A percentile compares a stretch with the other conserved stretches of the same genome.
phyloP scores from a whole-genome alignment of 2,113 vertebrate species.

The Oreochromis spilurus region DNA sequence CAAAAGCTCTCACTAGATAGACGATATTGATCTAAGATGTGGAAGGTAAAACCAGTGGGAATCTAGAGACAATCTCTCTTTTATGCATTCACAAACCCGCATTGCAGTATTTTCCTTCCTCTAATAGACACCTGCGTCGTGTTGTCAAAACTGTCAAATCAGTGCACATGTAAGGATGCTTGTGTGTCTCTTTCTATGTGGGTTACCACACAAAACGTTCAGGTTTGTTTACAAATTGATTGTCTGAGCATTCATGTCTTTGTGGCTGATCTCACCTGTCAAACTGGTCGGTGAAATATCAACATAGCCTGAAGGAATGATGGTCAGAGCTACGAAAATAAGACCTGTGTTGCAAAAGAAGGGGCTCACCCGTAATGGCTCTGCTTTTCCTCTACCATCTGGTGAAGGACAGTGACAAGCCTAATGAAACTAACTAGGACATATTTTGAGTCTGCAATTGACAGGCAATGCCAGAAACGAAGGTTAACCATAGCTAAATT shows the following conservation, averaged over 20 bases:
- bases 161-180: background rate
- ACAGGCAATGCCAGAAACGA: slow-evolving; percentile 16
- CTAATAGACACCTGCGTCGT: slow-evolving; percentile 19
- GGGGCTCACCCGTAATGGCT: background rate
- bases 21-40: slow-evolving; percentile 50
- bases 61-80: slow-evolving; percentile 38
- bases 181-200: background rate
- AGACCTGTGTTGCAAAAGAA: background rate
- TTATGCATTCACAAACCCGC: slow-evolving; percentile 38
- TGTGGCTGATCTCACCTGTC: background rate
- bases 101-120: slow-evolving; percentile 30
- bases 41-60: slow-evolving; percentile 45
- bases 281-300: background rate
- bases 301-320: background rate
- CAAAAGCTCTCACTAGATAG: slow-evolving; percentile 34
- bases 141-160: slow-evolving; percentile 44
- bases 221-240: slow-evolving; percentile 21
- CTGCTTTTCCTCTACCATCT: background rate
- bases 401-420: slow-evolving; percentile 28
- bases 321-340: background rate
- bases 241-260: background rate
- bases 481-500: slow-evolving; percentile 31
- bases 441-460: slow-evolving; percentile 13
- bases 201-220: background rate
- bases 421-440: slow-evolving; percentile 23